These are phyloP conservation scores for Agrilus cyanescens DNA, from an alignment of 2,888 invertebrate genomes.

Conservation along the genomic window DNA sequence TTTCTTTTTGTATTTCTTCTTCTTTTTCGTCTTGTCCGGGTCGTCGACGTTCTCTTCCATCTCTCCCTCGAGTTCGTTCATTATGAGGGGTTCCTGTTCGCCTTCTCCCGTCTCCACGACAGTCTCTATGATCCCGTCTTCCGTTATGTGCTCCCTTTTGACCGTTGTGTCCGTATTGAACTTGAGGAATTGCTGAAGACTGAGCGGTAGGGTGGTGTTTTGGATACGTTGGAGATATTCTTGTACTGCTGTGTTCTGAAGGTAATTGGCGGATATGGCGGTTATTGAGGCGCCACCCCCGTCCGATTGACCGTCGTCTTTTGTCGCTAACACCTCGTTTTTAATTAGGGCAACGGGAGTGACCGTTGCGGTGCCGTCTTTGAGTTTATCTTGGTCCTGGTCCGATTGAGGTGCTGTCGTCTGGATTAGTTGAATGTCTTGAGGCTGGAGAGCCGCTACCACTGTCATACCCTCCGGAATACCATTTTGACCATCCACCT, in stretches of 20 bases:
- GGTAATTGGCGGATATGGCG: slow-evolving; percentile 41
- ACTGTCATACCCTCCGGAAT: slow-evolving; percentile 54
- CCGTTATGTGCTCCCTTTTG: slow-evolving; percentile 39
- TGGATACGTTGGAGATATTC: slow-evolving; percentile 39
- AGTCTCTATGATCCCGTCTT: slow-evolving; percentile 38
- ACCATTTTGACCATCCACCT: slow-evolving; percentile 37
- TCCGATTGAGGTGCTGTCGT: slow-evolving; percentile 10
- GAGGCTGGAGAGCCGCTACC: slow-evolving; percentile 53
- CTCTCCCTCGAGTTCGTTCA: slow-evolving; percentile 32
- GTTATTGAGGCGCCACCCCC: slow-evolving; percentile 30
- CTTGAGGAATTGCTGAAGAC: slow-evolving; percentile 51
- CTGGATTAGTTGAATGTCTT: slow-evolving; percentile 53
- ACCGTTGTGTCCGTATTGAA: slow-evolving; percentile 44
- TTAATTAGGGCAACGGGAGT: slow-evolving; percentile 42
- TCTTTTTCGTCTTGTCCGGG: slow-evolving; percentile 39
- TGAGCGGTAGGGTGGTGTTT: slow-evolving; percentile 39
- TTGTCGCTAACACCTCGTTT: slow-evolving; percentile 23
- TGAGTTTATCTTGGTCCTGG: slow-evolving; percentile 22
- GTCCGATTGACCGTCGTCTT: slow-evolving; percentile 18
- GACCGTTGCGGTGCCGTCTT: slow-evolving; percentile 31
- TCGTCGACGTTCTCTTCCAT: slow-evolving; percentile 30
- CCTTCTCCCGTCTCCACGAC: slow-evolving; percentile 34
- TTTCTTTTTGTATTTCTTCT: slow-evolving; percentile 73
- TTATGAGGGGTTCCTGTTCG: slow-evolving; percentile 27
- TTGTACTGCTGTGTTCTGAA: slow-evolving; percentile 41